Evolutionary conservation across 2,113 vertebrate species (phyloP).

Genomic region (Antidorcas marsupialis): DNA sequence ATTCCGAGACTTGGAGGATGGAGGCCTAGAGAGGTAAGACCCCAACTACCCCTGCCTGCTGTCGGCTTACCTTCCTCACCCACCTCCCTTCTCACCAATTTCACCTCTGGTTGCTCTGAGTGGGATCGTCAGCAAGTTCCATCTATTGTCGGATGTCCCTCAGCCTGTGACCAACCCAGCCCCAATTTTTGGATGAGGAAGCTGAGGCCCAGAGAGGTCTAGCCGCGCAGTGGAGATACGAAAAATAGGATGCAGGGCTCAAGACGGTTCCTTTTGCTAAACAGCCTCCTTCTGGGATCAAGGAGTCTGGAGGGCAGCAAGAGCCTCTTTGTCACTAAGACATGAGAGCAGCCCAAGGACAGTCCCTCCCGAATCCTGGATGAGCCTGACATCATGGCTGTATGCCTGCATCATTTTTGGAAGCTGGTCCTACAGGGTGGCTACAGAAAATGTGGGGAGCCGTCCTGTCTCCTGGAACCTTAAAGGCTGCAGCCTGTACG

Average conservation of each 20-base stretch:
- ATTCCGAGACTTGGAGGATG: constrained; percentile 78
- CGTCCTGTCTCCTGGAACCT: too few relatives aligned
- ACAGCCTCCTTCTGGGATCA: not conserved
- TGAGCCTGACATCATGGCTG: not conserved
- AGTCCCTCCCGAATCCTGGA: accelerated
- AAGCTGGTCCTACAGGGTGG: not conserved
- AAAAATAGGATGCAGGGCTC: not conserved
- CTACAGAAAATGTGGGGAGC: not conserved
- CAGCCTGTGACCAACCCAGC: not conserved
- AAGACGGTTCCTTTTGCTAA: accelerated
- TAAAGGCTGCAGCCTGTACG: not conserved
- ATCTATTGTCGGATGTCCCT: not conserved
- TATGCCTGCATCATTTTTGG: not conserved
- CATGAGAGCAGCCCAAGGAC: not conserved
- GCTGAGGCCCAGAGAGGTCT: not conserved
- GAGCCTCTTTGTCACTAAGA: not conserved
- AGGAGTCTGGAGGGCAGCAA: not conserved
- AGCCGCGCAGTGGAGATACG: not conserved
- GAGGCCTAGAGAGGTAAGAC: constrained; percentile 80
- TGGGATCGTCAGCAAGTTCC: not conserved
- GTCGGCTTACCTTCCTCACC: not conserved
- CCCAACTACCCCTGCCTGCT: accelerated
- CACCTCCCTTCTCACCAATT: not conserved
- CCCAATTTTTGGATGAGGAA: not conserved
- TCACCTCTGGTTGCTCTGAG: not conserved